Evolutionary conservation across 2,888 invertebrate genomes (phyloP), one percentile per base, ranked within the genome.

Genomic region (Oeneis ivallda): DNA sequence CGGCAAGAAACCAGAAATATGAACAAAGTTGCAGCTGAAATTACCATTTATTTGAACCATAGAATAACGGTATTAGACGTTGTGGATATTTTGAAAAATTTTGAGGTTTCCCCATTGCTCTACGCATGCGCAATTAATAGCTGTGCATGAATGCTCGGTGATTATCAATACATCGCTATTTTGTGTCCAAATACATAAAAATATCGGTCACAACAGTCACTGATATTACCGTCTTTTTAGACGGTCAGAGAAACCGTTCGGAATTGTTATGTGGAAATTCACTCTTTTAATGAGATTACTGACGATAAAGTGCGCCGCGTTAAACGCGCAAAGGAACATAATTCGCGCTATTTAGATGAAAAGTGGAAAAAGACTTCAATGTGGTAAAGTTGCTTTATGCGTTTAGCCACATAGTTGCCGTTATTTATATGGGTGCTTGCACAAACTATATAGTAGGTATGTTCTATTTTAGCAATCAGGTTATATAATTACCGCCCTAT

Each of bases 311-410:
- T 81, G 80, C 75, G 82, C 75, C 72, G 81, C 85, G 84, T 85
- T 85, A 84, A 80, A 79, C 80, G 78, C 76, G 76, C 76, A 76
- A 81, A 78, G 77, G 80, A 76, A 76, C 76, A 78, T 78, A 83
- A 84, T 82, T 84, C 85, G 76, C 81, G 77, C 84, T 76, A 84
- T 85, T 85, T 81, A 83, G 79, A 83, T 85, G 86, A 85, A 78
- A 83, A 79, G 83, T 85, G 86, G 85, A 78, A 83, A 79, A 86
- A 85, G 81, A 79, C 75, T 79, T 78, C 77, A 81, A 82, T 81
- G 80, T 77, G 75, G 78, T 77, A 80, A 76, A 75, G 72, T 26
- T 78, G 78, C 76, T 80, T 77, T 75, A 76, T 68, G 69, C 65
- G 68, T 64, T 67, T 56, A 69, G 62, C 62, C 74, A 75, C 74